Evolutionary conservation across 2,113 vertebrate species (phyloP).

Genomic region (Zosterops borbonicus): DNA sequence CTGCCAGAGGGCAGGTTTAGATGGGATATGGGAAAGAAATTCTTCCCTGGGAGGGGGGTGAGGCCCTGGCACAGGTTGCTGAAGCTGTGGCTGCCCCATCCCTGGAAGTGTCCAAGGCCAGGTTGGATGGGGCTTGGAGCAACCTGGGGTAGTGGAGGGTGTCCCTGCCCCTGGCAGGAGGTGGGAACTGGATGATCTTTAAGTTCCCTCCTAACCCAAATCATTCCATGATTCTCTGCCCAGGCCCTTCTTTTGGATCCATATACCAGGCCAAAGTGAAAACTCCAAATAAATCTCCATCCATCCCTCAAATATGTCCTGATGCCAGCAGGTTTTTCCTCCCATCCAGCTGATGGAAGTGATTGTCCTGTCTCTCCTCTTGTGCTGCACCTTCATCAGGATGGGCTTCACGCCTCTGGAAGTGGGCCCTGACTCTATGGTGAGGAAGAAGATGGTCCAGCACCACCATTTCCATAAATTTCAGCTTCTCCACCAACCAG

Average conservation of each 20-base stretch:
- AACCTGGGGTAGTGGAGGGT: not conserved
- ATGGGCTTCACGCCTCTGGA: not conserved
- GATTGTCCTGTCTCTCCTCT: not conserved
- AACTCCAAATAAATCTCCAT: not conserved
- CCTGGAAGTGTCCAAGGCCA: not conserved
- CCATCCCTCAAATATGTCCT: not conserved
- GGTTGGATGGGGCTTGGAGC: rapidly evolving
- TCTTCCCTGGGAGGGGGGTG: rapidly evolving
- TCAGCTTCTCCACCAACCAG: not conserved
- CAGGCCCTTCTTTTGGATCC: not conserved
- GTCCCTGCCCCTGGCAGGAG: not conserved
- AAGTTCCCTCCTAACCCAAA: not conserved
- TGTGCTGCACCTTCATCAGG: rapidly evolving
- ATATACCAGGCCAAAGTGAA: not conserved
- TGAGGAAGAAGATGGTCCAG: not conserved
- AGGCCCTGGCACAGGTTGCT: rapidly evolving
- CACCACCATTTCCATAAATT: not conserved
- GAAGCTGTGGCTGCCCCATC: not conserved
- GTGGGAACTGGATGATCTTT: not conserved
- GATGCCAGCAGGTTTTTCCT: rapidly evolving
- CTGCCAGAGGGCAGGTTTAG: not conserved
- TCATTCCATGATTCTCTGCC: not conserved
- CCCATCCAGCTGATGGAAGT: not conserved
- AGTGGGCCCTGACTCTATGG: rapidly evolving
- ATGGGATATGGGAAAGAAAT: not conserved